phyloP scores from a whole-genome alignment of 1,140 invertebrate species.

The Tigriopus japonicus region DNA sequence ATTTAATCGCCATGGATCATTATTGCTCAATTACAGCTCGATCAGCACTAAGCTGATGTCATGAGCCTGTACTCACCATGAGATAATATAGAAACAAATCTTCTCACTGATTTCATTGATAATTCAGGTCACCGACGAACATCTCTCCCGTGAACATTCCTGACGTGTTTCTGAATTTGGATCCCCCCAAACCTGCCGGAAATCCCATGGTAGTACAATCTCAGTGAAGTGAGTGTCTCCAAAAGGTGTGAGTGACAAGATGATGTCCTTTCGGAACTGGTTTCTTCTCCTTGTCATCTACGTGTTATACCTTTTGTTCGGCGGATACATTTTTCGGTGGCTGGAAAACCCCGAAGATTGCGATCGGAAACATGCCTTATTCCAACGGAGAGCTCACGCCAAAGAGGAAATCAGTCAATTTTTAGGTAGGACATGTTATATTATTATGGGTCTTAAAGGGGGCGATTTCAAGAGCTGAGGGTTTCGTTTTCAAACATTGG shows the following conservation, averaged over 20 bases:
- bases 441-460: not conserved
- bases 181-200: too few species aligned
- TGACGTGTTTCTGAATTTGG: too few species aligned
- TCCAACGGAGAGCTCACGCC: not conserved
- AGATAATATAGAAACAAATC: too few species aligned
- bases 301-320: not conserved
- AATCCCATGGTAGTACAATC: too few species aligned
- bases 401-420: not conserved
- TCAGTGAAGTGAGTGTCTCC: too few species aligned
- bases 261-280: constrained; percentile 8
- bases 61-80: too few species aligned
- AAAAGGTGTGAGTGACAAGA: not conserved
- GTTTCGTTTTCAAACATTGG: not conserved
- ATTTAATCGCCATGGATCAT: too few species aligned
- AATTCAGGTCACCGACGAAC: too few species aligned
- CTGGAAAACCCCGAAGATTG: constrained; percentile 3
- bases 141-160: too few species aligned
- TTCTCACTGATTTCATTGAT: too few species aligned
- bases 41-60: too few species aligned
- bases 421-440: not conserved
- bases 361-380: not conserved
- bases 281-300: constrained; percentile 2
- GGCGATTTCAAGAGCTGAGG: not conserved
- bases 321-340: not conserved
- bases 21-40: too few species aligned